Evolutionary conservation across 2,888 invertebrate species (phyloP).

Genomic region (Rhagonycha lutea): DNA sequence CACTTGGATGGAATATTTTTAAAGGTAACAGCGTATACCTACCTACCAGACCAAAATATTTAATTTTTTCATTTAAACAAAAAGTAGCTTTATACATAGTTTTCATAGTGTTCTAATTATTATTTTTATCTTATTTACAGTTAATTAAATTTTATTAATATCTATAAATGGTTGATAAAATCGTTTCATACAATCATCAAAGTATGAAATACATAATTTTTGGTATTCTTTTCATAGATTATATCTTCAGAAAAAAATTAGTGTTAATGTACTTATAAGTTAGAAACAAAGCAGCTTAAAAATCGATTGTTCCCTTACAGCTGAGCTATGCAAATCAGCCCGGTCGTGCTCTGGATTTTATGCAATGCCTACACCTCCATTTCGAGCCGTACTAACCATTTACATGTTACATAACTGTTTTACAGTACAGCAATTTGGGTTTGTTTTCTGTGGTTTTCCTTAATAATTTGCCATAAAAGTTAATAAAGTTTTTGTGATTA

Average conservation of each 20-base stretch:
- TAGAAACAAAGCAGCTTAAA: slow-evolving; percentile 35
- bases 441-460: slow-evolving; percentile 2
- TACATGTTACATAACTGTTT: slow-evolving; percentile 27
- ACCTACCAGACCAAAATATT: background rate
- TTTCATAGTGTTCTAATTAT: background rate
- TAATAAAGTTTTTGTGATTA: background rate
- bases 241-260: background rate
- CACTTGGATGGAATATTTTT: background rate
- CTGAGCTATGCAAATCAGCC: slow-evolving; percentile 58
- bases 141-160: background rate
- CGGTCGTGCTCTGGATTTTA: slow-evolving; percentile 57
- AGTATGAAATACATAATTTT: background rate
- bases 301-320: slow-evolving; percentile 55
- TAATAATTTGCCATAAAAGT: background rate
- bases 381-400: slow-evolving; percentile 27
- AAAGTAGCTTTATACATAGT: background rate
- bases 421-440: slow-evolving; percentile 7
- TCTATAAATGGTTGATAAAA: background rate
- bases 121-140: background rate
- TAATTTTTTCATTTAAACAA: background rate
- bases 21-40: background rate
- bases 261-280: background rate
- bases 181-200: background rate
- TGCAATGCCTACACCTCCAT: slow-evolving; percentile 42
- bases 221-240: background rate